These are phyloP conservation scores for Spea bombifrons DNA, from an alignment of 2,113 vertebrate genomes.

Conservation along the genomic window DNA sequence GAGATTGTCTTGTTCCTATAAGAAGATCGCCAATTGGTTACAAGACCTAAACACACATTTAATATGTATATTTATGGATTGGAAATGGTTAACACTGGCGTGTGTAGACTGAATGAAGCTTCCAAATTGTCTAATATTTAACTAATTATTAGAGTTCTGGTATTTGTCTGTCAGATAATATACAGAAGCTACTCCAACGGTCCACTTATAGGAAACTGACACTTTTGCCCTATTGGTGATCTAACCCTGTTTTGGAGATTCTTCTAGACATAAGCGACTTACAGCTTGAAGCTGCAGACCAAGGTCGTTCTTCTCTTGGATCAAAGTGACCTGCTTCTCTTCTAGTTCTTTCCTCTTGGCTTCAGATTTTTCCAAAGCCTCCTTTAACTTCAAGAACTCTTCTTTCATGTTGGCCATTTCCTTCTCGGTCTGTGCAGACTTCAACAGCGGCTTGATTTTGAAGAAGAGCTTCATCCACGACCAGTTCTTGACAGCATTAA, in stretches of 20 bases:
- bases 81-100: no score
- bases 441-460: constrained; percentile 91
- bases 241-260: no score
- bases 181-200: no score
- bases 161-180: no score
- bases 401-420: constrained; percentile 81
- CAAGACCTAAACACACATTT: no score
- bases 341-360: constrained; percentile 86
- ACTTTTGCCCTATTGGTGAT: no score
- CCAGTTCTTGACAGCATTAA: constrained; percentile 91
- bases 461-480: constrained; percentile 97
- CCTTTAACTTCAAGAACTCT: constrained; percentile 82
- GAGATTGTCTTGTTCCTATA: constrained; percentile 90
- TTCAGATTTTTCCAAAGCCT: constrained; percentile 82
- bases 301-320: constrained; percentile 91
- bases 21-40: no score
- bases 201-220: no score
- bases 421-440: constrained; percentile 85
- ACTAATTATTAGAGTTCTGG: no score
- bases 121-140: no score
- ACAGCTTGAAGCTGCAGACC: constrained; percentile 88
- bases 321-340: constrained; percentile 85
- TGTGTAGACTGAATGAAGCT: no score
- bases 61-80: no score
- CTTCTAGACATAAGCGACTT: constrained; percentile 52